These are phyloP conservation scores for Anoplopoma fimbria DNA, from an alignment of 2,113 vertebrate species.

Conservation along the genomic window DNA sequence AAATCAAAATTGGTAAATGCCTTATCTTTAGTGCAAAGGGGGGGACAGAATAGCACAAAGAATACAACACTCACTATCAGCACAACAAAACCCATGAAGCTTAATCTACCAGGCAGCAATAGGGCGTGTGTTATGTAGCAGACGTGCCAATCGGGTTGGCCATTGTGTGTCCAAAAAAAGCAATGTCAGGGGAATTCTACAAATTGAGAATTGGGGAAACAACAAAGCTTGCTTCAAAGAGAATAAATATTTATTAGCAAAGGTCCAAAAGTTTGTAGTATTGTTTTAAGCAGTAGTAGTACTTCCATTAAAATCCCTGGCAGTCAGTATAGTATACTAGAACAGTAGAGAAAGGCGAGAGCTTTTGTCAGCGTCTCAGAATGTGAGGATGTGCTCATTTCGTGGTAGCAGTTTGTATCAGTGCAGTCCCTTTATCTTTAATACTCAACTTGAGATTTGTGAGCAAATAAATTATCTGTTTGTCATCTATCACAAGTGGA, in stretches of 20 bases:
- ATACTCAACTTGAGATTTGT: neutral
- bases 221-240: conserved; percentile 1
- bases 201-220: neutral
- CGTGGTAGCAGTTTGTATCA: neutral
- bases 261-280: neutral
- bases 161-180: conserved; percentile 3
- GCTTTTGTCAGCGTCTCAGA: no score
- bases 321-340: neutral
- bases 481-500: no score
- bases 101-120: neutral
- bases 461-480: no score
- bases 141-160: neutral
- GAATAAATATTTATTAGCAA: no score
- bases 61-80: neutral
- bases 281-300: neutral
- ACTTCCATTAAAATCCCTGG: neutral
- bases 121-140: neutral
- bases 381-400: neutral
- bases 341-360: no score
- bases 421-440: neutral
- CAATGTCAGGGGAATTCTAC: neutral
- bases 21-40: neutral
- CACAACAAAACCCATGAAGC: neutral
- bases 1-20: conserved; percentile 7
- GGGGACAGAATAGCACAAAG: neutral